Conservation (phyloP, 1,140 invertebrate species). For the Samia ricini region DNA sequence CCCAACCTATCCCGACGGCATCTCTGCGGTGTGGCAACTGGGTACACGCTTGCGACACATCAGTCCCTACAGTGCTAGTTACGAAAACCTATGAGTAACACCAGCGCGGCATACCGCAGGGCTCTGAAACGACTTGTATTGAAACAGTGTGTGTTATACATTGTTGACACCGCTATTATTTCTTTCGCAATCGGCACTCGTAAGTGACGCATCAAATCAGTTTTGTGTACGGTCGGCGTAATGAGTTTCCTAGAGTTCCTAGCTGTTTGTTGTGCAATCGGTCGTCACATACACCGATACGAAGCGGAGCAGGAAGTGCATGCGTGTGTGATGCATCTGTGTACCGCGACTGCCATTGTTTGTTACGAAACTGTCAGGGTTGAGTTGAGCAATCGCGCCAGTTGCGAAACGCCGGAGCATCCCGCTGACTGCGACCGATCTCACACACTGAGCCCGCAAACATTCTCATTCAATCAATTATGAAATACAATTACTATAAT, state of each 20-base stretch:
- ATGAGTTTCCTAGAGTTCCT: constrained; percentile 43
- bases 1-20: constrained; percentile 70
- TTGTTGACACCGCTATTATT: constrained; percentile 44
- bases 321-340: constrained; percentile 72
- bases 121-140: constrained; percentile 37
- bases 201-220: constrained; percentile 44
- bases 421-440: constrained; percentile 69
- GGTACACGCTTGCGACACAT: constrained; percentile 60
- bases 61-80: constrained; percentile 67
- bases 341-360: constrained; percentile 65
- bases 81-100: constrained; percentile 71
- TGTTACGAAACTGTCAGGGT: constrained; percentile 74
- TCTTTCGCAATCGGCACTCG: constrained; percentile 43
- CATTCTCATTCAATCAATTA: constrained; percentile 10
- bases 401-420: constrained; percentile 65
- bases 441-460: constrained; percentile 35
- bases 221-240: constrained; percentile 45
- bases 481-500: constrained; percentile 1
- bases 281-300: constrained; percentile 56
- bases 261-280: constrained; percentile 64
- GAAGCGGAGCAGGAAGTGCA: constrained; percentile 74
- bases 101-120: constrained; percentile 27
- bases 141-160: constrained; percentile 37
- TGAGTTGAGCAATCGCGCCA: constrained; percentile 66
- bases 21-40: constrained; percentile 60